Evolutionary conservation across 2,888 invertebrate species (phyloP), one percentile per base, ranked within the genome.

Genomic region (Chalcis sispes): DNA sequence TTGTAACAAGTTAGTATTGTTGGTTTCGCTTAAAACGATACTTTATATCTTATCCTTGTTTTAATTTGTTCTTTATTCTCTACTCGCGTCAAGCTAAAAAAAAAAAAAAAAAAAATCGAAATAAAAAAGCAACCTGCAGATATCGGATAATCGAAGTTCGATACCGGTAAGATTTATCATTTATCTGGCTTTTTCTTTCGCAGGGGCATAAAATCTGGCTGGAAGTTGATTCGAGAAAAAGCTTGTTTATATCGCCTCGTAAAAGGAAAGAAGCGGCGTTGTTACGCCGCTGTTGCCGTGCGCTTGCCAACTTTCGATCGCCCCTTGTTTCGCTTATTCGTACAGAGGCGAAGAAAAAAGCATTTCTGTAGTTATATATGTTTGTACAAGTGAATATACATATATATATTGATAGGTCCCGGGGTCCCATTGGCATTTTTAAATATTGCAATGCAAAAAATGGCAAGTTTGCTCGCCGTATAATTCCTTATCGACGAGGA

Each of bases 11-110:
- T n/a, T n/a, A n/a, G n/a, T n/a, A n/a, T n/a, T n/a, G n/a, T 81
- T 78, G 77, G 79, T 81, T 82, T 80, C 32, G 52, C 23, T 73
- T 59, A 56, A 62, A 62, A 25, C 64, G 52, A 59, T 46, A 59
- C 48, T 40, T 20, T 18, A 40, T 48, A 70, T 58, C 59, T 50
- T 27, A 42, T 1, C 32, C 5, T 2, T 40, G 7, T 52, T 75
- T 64, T 50, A 70, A 75, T 75, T 69, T 74, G 56, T 27, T 52
- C 50, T 20, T 3, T 8, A 32, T 8, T 29, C 32, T 10, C 46
- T 42, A 27, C 36, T 18, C n/a, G 65, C 7, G 18, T 20, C 18
- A 59, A 15, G 23, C 15, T 29, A 3, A 15, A n/a, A n/a, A 50
- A 75, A 67, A 61, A 73, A 74, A 69, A 7, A 8, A 50, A n/a